These are phyloP conservation scores for Idaea dimidiata DNA, from an alignment of 2,888 invertebrate genomes.

Conservation along the genomic window DNA sequence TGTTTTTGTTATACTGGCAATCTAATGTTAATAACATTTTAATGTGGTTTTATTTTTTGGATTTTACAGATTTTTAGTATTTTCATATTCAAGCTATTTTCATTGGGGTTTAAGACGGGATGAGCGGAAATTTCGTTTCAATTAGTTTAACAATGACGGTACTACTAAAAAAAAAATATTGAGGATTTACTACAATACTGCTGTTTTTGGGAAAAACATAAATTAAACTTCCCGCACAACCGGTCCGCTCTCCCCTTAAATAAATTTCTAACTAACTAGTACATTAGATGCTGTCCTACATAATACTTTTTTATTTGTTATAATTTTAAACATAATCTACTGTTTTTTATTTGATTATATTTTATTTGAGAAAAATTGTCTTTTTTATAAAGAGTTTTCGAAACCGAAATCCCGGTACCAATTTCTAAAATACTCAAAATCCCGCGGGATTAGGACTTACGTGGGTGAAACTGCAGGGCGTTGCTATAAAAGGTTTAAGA, in stretches of 20 bases:
- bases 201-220: not conserved
- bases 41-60: not conserved
- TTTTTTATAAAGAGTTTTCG: no score
- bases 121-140: not conserved
- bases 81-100: not conserved
- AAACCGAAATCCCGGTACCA: no score
- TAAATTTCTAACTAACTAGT: not conserved
- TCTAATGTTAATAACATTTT: no score
- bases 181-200: no score
- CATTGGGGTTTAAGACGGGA: not conserved
- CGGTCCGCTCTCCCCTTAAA: not conserved
- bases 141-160: not conserved
- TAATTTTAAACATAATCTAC: not conserved
- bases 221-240: not conserved
- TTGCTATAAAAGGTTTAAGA: not conserved
- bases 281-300: not conserved
- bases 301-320: not conserved
- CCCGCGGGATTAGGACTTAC: not conserved
- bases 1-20: no score
- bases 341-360: no score
- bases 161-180: no score
- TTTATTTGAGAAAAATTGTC: no score
- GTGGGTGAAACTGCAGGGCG: not conserved
- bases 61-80: not conserved
- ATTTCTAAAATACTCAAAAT: slow-evolving; percentile 5